These are phyloP conservation scores for Arizona elegans DNA, from an alignment of 2,113 vertebrate species.

Conservation along the genomic window DNA sequence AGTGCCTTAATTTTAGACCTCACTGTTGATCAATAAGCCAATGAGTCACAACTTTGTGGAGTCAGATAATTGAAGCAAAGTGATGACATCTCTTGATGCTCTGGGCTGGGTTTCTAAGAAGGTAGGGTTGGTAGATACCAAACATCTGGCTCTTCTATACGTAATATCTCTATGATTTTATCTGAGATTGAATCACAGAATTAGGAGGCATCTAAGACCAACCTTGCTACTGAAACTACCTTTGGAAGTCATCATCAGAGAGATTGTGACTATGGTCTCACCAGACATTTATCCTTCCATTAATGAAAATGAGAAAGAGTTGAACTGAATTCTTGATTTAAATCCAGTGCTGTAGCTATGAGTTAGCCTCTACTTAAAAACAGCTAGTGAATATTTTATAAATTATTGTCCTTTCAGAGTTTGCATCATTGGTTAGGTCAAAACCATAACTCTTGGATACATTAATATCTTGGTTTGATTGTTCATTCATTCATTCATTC, in stretches of 20 bases:
- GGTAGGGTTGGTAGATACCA: neutral
- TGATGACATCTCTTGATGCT: neutral
- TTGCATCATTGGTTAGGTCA: neutral
- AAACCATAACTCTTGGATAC: neutral
- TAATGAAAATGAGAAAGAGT: neutral
- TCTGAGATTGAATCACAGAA: neutral
- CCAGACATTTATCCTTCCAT: neutral
- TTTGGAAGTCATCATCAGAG: neutral
- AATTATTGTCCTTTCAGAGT: neutral
- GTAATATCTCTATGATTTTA: neutral
- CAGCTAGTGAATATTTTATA: neutral
- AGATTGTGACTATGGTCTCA: neutral
- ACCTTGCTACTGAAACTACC: neutral
- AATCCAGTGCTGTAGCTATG: neutral
- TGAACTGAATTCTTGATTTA: neutral
- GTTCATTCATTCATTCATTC: neutral
- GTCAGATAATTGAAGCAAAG: neutral
- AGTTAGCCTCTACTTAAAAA: neutral
- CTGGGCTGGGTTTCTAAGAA: neutral
- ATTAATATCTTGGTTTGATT: neutral
- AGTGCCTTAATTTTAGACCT: neutral
- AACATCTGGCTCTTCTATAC: neutral
- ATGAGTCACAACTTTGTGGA: neutral
- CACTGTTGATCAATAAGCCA: neutral
- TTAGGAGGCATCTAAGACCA: neutral